Percentiles rank a stretch among this genome's conserved stretches.
These are phyloP conservation scores for Apaloderma vittatum DNA, from an alignment of 2,113 vertebrate genomes.

Conservation along the genomic window DNA sequence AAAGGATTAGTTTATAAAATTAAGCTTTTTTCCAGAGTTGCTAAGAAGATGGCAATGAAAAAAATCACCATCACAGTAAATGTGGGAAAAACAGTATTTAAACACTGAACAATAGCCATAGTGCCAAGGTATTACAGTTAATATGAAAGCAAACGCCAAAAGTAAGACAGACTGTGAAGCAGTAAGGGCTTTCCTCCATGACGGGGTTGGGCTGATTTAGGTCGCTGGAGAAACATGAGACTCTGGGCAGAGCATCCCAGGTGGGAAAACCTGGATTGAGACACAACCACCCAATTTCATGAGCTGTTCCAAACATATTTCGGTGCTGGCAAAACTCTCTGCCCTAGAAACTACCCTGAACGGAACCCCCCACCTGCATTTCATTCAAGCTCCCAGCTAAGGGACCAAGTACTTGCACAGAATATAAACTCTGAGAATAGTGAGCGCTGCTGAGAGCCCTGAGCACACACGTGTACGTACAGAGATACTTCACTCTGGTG, in stretches of 20 bases:
- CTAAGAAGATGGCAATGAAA: neutral
- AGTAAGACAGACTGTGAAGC: neutral
- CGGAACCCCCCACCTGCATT: fast-evolving
- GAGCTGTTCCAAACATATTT: neutral
- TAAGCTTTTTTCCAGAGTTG: neutral
- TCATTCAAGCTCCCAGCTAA: neutral
- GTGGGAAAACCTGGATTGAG: neutral
- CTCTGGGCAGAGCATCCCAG: neutral
- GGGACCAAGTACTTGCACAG: neutral
- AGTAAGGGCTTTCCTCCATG: neutral
- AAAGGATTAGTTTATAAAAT: neutral
- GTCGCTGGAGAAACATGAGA: neutral
- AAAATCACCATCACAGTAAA: neutral
- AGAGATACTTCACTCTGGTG: too few species aligned
- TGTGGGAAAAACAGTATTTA: neutral
- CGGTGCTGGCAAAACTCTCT: neutral
- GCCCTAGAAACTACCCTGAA: neutral
- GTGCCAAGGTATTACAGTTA: neutral
- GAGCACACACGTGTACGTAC: fast-evolving
- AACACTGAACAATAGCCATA: neutral
- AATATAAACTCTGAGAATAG: fast-evolving
- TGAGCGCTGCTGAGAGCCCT: fast-evolving
- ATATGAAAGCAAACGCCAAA: neutral
- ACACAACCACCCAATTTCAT: neutral
- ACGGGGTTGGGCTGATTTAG: neutral